Evolutionary conservation across 2,888 invertebrate species (phyloP).

Genomic region (Choreutis nemorana): DNA sequence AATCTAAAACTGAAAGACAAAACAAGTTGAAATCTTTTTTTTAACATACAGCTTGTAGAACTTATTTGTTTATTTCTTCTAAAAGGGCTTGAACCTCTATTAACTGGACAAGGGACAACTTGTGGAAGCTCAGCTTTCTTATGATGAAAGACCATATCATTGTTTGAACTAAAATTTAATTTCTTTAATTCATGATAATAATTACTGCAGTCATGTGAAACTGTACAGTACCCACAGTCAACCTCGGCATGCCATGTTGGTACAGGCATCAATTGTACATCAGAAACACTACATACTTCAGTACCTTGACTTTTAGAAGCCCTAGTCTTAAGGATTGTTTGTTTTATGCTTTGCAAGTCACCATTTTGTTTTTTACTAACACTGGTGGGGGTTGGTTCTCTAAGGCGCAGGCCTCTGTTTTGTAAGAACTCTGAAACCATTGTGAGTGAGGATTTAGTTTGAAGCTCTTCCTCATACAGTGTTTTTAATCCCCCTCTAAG

Average conservation of each 20-base stretch:
- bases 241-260: constrained; percentile 41
- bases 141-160: constrained; percentile 24
- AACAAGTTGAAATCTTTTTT: too few species aligned
- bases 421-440: constrained; percentile 50
- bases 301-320: constrained; percentile 40
- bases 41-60: too few species aligned
- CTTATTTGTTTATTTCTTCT: constrained; percentile 25
- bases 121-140: constrained; percentile 17
- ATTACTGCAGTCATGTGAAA: neutral
- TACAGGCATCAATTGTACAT: constrained; percentile 41
- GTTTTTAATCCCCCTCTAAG: constrained; percentile 28
- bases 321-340: constrained; percentile 41
- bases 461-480: constrained; percentile 17
- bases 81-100: constrained; percentile 24
- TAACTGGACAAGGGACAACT: constrained; percentile 20
- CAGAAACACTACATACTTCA: constrained; percentile 40
- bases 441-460: constrained; percentile 33
- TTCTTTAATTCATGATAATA: too few species aligned
- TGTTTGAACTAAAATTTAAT: constrained; percentile 25
- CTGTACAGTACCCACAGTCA: constrained; percentile 21
- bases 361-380: constrained; percentile 24
- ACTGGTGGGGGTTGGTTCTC: constrained; percentile 23
- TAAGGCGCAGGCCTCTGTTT: constrained; percentile 36
- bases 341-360: constrained; percentile 38
- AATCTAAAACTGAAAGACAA: too few species aligned